Conservation (phyloP, 1,140 invertebrate species). For the Brachionus paranguensis region DNA sequence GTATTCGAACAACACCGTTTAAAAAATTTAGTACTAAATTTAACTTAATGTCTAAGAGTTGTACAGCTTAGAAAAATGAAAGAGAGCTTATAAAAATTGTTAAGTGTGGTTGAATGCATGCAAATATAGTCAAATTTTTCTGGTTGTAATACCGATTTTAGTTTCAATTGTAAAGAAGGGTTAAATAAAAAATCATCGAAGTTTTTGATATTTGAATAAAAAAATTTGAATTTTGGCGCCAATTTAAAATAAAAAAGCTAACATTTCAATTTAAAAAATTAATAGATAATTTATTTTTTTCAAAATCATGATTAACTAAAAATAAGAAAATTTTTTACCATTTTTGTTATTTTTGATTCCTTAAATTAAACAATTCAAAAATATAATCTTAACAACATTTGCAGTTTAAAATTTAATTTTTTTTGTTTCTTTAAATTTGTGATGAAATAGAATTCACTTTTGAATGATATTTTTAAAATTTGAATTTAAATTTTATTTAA, state of each 20-base stretch:
- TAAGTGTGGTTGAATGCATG: neutral
- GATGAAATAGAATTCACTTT: neutral
- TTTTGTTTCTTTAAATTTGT: neutral
- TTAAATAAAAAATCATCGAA: neutral
- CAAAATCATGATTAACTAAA: too few species aligned
- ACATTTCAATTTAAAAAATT: neutral
- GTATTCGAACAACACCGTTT: neutral
- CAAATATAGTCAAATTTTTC: neutral
- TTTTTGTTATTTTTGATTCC: too few species aligned
- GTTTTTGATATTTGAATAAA: neutral
- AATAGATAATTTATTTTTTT: neutral
- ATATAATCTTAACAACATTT: too few species aligned
- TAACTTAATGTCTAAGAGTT: neutral
- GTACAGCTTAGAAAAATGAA: neutral
- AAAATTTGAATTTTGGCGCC: neutral
- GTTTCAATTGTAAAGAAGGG: neutral
- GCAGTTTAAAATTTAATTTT: too few species aligned
- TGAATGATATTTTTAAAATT: neutral
- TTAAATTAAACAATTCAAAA: neutral
- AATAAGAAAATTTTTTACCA: too few species aligned
- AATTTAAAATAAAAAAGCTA: neutral
- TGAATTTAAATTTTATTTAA: too few species aligned
- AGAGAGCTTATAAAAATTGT: neutral
- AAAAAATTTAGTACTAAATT: conserved; percentile 3
- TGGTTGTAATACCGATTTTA: neutral